Percentiles rank a stretch among this genome's conserved stretches.
Evolutionary conservation across 1,140 invertebrate species (phyloP).

Genomic region (Coptotermes formosanus): DNA sequence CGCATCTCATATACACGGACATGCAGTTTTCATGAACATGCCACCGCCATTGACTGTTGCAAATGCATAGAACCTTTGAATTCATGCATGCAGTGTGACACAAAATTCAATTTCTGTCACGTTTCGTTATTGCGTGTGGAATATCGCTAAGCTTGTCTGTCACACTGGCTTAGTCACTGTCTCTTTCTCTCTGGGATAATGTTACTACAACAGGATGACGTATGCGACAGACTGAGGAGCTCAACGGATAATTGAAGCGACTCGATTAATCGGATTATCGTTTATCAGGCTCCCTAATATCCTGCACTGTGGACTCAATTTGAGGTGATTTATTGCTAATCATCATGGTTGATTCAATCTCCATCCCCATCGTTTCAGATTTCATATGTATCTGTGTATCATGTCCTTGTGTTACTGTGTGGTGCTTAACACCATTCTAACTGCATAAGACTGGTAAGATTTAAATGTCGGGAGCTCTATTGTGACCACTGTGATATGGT

Average conservation of each 20-base stretch:
- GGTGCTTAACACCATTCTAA: not conserved
- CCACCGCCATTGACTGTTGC: not conserved
- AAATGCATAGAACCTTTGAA: slow-evolving; percentile 15
- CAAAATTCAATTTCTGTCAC: slow-evolving; percentile 32
- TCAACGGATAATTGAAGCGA: slow-evolving; percentile 27
- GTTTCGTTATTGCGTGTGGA: slow-evolving; percentile 31
- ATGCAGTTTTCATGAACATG: not conserved
- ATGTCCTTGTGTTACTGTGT: not conserved
- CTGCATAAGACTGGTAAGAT: not conserved
- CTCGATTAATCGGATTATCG: slow-evolving; percentile 34
- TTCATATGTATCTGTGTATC: not conserved
- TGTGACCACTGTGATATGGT: not conserved
- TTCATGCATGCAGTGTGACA: slow-evolving; percentile 22
- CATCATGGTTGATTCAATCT: not conserved
- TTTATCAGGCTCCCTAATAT: slow-evolving; percentile 31
- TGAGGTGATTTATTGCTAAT: slow-evolving; percentile 35
- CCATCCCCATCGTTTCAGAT: not conserved
- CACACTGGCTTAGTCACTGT: not conserved
- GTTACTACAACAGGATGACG: slow-evolving; percentile 23
- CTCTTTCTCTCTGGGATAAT: slow-evolving; percentile 13
- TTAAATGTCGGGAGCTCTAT: not conserved
- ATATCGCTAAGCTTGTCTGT: slow-evolving; percentile 23
- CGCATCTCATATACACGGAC: not conserved
- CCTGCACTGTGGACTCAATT: slow-evolving; percentile 31
- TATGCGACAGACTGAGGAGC: not conserved